These are phyloP conservation scores for Marisa cornuarietis DNA, from an alignment of 1,140 invertebrate genomes.

Conservation along the genomic window DNA sequence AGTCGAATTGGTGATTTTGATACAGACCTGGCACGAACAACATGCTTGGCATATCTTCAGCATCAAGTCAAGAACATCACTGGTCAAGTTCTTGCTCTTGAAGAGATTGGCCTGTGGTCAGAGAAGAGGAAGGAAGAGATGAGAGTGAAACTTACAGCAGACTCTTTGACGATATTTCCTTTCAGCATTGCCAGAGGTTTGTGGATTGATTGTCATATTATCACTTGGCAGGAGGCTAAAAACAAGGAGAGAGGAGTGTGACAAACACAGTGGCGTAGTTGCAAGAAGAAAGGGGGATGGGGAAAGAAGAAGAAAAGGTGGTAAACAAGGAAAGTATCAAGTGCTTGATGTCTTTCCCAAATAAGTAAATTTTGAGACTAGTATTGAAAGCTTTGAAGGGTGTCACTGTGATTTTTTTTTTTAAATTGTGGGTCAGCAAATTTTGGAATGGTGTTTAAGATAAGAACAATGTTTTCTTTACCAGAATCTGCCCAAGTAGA, in stretches of 20 bases:
- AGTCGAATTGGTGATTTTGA: conserved; percentile 39
- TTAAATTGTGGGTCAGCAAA: not conserved
- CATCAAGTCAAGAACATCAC: conserved; percentile 49
- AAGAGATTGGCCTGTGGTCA: conserved; percentile 37
- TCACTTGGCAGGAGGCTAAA: too few species aligned
- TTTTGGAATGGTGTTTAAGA: not conserved
- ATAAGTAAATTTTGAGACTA: too few species aligned
- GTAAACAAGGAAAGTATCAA: too few species aligned
- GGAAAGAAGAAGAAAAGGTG: too few species aligned
- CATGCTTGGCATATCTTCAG: conserved; percentile 51
- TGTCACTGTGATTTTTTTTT: not conserved
- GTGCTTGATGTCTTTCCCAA: too few species aligned
- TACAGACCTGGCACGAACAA: conserved; percentile 28
- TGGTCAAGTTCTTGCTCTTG: conserved; percentile 37
- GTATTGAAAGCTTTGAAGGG: too few species aligned
- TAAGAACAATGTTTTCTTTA: not conserved
- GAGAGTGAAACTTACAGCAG: conserved; percentile 28
- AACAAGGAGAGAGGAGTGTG: too few species aligned
- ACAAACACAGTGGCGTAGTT: too few species aligned
- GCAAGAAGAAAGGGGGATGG: too few species aligned
- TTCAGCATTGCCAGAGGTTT: conserved; percentile 65
- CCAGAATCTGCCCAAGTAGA: conserved; percentile 1
- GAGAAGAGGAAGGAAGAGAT: conserved; percentile 4
- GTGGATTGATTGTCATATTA: too few species aligned
- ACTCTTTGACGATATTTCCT: conserved; percentile 62